Evolutionary conservation across 2,888 invertebrate genomes (phyloP).

Genomic region (Lasioglossum morio): DNA sequence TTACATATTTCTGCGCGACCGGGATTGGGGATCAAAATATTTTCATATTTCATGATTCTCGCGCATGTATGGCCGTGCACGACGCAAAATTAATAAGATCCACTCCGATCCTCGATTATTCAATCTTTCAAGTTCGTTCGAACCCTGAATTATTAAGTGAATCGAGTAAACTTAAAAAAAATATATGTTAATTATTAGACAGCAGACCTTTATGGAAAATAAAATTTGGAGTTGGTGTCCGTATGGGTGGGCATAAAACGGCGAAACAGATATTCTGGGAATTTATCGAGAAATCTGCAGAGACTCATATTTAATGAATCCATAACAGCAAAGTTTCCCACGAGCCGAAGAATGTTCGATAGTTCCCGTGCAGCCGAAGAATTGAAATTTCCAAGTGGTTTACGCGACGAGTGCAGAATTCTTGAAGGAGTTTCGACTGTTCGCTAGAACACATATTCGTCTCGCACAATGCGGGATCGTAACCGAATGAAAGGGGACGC

Average conservation of each 20-base stretch:
- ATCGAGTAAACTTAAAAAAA: too few species aligned
- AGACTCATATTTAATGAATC: background rate
- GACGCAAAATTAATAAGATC: background rate
- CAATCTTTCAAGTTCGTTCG: background rate
- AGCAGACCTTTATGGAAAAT: too few species aligned
- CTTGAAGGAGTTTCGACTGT: conserved; percentile 1
- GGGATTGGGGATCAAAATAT: background rate
- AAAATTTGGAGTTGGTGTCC: too few species aligned
- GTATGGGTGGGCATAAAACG: background rate
- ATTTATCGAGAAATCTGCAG: background rate
- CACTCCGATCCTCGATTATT: background rate
- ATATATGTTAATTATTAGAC: too few species aligned
- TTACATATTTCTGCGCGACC: background rate
- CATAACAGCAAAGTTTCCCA: background rate
- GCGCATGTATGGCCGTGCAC: background rate
- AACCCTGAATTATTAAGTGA: background rate
- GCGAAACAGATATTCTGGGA: background rate
- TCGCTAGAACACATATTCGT: background rate
- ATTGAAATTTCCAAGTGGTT: conserved; percentile 13
- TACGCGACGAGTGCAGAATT: conserved; percentile 3
- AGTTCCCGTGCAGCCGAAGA: conserved; percentile 2
- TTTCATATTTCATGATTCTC: background rate
- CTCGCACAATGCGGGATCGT: conserved; percentile 7
- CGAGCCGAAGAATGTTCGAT: background rate
- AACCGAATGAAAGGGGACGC: background rate